Evolutionary conservation across 2,888 invertebrate genomes (phyloP), one percentile per base, ranked within the genome.

Genomic region (Achlya flavicornis): DNA sequence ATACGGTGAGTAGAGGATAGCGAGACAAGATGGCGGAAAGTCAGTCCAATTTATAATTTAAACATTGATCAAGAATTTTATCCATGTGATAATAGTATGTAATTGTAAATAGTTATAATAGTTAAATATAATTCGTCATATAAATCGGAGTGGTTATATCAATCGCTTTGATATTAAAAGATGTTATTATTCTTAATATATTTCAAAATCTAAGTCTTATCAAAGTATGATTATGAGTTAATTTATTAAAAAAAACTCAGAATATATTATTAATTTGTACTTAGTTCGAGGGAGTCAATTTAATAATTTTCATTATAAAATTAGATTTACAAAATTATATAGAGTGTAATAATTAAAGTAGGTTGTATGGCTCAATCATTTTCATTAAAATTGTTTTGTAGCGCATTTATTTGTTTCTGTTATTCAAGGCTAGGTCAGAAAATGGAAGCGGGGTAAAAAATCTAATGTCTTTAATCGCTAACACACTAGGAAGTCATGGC

Each of bases 21-120:
- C 26, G 26, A 26, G 26, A 26, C 26, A 26, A 26, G 26, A 26
- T 26, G 26, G 1, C 26, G 26, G 26, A 1, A 26, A 26, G 26
- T 26, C 26, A 26, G 26, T 1, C 11, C 53, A 19, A 10, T 16
- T 53, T 48, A 16, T 53, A 41, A 61, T 64, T 26, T 33, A 57
- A 16, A 57, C 19, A 26, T 26, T 26, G 26, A 26, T 58, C 58
- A 58, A 12, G 35, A 46, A 58, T 73, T 66, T 68, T 65, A 70
- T 73, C 70, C 69, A 73, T 80, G 77, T 80, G 80, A 81, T 81
- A 79, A 69, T 79, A 76, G 72, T 10, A 59, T 68, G 57, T 76
- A 72, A 61, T 64, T 73, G 65, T 77, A 68, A 73, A 67, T 71
- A 70, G 62, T 66, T 32, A 65, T 8, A 2, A 62, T 61, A 61